phyloP scores from a whole-genome alignment of 2,797 vertebrate genomes.

The Agapornis canus region DNA sequence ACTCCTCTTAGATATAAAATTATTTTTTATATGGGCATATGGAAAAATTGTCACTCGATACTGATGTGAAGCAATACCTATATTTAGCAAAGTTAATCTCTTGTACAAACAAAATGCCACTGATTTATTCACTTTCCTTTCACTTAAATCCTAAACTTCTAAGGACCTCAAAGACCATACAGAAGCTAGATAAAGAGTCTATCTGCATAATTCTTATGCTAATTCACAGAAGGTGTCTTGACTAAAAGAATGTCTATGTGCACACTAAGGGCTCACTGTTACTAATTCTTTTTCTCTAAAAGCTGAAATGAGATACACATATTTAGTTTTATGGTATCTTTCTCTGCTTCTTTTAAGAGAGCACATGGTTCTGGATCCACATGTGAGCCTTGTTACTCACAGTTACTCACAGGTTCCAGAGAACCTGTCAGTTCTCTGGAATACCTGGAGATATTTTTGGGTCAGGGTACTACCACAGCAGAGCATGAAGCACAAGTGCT shows the following conservation, averaged over 20 bases:
- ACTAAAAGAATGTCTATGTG: neutral
- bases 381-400: neutral
- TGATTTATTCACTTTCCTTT: conserved; percentile 53
- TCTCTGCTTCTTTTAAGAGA: neutral
- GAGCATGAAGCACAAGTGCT: neutral
- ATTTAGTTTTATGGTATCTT: neutral
- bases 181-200: conserved; percentile 54
- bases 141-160: conserved; percentile 46
- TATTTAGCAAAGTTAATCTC: conserved; percentile 51
- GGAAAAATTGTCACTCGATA: neutral
- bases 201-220: conserved; percentile 63
- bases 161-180: conserved; percentile 47
- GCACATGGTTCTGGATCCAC: neutral
- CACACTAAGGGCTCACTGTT: neutral
- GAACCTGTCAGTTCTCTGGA: neutral
- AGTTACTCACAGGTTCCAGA: too few relatives aligned
- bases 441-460: neutral
- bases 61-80: neutral
- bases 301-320: neutral
- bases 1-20: neutral
- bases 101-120: conserved; percentile 4
- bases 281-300: neutral
- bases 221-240: conserved; percentile 59
- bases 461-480: neutral
- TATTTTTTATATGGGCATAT: neutral